Evolutionary conservation across 2,888 invertebrate genomes (phyloP), one percentile per base, ranked within the genome.

Genomic region (Congeria kusceri): DNA sequence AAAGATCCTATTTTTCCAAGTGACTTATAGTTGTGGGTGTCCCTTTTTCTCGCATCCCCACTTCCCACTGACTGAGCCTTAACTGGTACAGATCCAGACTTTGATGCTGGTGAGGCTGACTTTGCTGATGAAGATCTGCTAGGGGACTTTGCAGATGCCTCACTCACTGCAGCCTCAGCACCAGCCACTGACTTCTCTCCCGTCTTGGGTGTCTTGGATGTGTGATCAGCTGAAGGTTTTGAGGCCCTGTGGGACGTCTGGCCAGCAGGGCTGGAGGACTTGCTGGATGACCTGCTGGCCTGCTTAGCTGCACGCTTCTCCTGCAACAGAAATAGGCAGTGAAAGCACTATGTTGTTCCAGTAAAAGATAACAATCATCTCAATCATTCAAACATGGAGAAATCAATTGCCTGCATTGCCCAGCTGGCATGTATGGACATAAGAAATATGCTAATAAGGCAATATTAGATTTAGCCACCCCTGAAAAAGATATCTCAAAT

Each of bases 251-350:
- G 69, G 3, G 62, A 32, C 44, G 78, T 66, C n/a, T 72, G 59
- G 9, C 62, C 53, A 11, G 61, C 59, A 23, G 77, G 44, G 18
- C 59, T 58, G 0, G 59, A 44, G n/a, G 66, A 25, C 20, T 59
- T 18, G 13, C 58, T 64, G 23, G 64, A 46, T 29, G 65, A 56
- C 27, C 46, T 70, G 23, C 73, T 64, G 5, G 83, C 80, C 56
- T 77, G 76, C 28, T 80, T 80, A 18, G 80, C 83, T 58, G 83
- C 83, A 67, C 83, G 65, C 67, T 80, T 77, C 66, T 83, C 83
- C 83, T 83, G 68, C 25, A 83, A 75, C 15, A 57, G 11, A 39
- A 28, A 32, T 9, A 28, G 32, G 15, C 20, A 25, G 25, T 58
- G 9, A 58, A 57, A 7, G 18, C 23, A 56, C 13, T 18, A 46